These are phyloP conservation scores for Scolopax rusticola DNA, from an alignment of 2,797 vertebrate genomes.

Conservation along the genomic window DNA sequence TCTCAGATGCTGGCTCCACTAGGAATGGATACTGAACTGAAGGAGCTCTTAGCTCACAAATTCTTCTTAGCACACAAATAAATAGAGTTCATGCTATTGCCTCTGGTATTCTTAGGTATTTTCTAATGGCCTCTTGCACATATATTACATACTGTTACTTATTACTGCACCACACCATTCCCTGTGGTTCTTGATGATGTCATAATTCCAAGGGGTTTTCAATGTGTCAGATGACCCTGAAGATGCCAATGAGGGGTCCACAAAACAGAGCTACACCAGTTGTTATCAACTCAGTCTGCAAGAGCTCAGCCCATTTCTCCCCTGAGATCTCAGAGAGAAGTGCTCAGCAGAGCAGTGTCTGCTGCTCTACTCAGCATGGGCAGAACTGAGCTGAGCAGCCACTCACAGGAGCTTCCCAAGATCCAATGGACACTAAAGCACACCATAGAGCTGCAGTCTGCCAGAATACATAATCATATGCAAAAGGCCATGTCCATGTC, in stretches of 20 bases:
- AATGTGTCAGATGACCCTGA: not conserved
- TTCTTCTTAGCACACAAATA: not conserved
- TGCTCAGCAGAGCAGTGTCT: not conserved
- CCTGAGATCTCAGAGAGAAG: not conserved
- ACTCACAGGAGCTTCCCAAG: not conserved
- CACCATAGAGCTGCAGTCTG: not conserved
- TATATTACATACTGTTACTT: not conserved
- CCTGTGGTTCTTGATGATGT: accelerated
- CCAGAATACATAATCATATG: not conserved
- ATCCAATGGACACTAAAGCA: not conserved
- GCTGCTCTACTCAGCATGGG: not conserved
- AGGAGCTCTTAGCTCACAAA: not conserved
- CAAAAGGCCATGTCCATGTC: not conserved
- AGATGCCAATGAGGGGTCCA: not conserved
- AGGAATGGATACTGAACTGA: not conserved
- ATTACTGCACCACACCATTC: not conserved
- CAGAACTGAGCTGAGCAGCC: not conserved
- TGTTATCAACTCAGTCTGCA: not conserved
- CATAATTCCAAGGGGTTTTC: not conserved
- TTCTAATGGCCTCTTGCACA: not conserved
- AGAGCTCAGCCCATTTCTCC: not conserved
- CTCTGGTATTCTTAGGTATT: not conserved
- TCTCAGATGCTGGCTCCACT: not conserved
- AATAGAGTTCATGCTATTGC: not conserved
- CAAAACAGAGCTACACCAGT: not conserved